Evolutionary conservation across 2,888 invertebrate species (phyloP).

Genomic region (Mimumesa dahlbomi): DNA sequence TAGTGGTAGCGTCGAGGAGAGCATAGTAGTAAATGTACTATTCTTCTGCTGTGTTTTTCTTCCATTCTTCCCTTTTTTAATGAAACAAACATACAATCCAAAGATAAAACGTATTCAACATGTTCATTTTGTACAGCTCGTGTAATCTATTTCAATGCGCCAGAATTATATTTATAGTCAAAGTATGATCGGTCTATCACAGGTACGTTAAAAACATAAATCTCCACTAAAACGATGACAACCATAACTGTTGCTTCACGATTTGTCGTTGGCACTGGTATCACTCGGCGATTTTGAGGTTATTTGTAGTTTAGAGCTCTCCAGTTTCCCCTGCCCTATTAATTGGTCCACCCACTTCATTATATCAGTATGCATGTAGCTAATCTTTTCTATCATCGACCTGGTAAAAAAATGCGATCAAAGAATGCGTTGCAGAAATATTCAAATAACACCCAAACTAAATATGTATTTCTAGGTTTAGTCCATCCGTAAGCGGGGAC

Average conservation of each 20-base stretch:
- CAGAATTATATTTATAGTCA: slow-evolving; percentile 1
- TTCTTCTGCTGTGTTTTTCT: too few species aligned
- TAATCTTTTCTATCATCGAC: not conserved
- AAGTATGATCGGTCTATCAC: not conserved
- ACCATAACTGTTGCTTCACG: not conserved
- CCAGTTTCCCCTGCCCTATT: not conserved
- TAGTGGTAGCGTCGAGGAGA: too few species aligned
- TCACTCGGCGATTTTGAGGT: not conserved
- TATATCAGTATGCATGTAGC: not conserved
- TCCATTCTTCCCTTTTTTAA: not conserved
- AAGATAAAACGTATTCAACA: not conserved
- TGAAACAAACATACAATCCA: not conserved
- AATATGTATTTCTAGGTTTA: too few species aligned
- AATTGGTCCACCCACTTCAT: not conserved
- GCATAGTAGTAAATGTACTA: too few species aligned
- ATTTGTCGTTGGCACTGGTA: not conserved
- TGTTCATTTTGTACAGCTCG: not conserved
- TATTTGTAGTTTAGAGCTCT: not conserved
- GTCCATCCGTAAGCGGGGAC: not conserved
- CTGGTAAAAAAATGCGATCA: not conserved
- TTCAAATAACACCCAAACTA: too few species aligned
- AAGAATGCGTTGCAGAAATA: too few species aligned
- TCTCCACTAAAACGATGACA: not conserved
- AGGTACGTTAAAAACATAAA: not conserved
- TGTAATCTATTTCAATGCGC: not conserved